These are phyloP conservation scores for Chrysemys picta DNA, from an alignment of 2,113 vertebrate species.

Conservation along the genomic window DNA sequence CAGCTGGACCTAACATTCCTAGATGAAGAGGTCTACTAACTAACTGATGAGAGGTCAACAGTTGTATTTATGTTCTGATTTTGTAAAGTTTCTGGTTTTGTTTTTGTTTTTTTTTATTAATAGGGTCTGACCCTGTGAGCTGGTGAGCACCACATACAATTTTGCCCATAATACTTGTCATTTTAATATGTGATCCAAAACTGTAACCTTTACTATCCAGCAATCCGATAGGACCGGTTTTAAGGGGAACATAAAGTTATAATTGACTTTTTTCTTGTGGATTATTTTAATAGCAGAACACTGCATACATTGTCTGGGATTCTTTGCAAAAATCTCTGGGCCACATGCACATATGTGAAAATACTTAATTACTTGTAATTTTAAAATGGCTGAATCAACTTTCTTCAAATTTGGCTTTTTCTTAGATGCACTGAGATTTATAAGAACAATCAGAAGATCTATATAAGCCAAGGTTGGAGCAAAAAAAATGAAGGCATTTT, in stretches of 20 bases:
- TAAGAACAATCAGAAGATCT: not conserved
- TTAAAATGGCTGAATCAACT: not conserved
- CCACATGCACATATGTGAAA: not conserved
- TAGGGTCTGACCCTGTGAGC: not conserved
- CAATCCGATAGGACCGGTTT: not conserved
- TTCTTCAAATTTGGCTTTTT: not conserved
- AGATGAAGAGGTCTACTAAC: not conserved
- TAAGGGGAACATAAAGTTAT: not conserved
- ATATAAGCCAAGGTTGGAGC: not conserved
- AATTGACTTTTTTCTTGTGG: not conserved
- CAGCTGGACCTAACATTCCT: not conserved
- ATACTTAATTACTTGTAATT: not conserved
- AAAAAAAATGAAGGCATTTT: not conserved
- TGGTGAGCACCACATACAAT: not conserved
- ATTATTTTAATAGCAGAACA: not conserved
- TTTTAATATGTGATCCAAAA: not conserved
- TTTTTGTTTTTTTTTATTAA: not conserved
- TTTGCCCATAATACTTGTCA: not conserved
- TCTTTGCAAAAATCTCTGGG: not conserved
- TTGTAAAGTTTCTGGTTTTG: not conserved
- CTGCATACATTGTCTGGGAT: not conserved
- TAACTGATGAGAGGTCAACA: not conserved
- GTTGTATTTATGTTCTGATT: not conserved
- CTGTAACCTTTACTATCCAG: not conserved
- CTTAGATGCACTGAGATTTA: not conserved